Conservation (phyloP, 2,888 invertebrate species). For the Agonum fuliginosum region DNA sequence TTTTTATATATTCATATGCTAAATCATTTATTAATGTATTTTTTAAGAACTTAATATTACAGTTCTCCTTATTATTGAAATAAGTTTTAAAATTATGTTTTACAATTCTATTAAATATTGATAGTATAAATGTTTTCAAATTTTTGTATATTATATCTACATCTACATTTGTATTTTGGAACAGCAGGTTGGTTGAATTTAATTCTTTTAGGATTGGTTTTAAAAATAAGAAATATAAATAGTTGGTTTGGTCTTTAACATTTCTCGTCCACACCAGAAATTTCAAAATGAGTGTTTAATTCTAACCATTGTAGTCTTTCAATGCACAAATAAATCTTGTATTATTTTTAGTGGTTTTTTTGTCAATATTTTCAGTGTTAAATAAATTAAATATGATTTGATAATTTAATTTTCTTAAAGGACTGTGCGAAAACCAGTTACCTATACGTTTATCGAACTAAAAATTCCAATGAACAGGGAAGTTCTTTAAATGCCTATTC, state of each 20-base stretch:
- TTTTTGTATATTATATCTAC: conserved; percentile 60
- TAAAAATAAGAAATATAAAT: conserved; percentile 63
- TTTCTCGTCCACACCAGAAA: conserved; percentile 54
- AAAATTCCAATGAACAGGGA: conserved; percentile 63
- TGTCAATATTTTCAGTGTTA: conserved; percentile 49
- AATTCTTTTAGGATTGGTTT: conserved; percentile 62
- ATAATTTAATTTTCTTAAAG: conserved; percentile 52
- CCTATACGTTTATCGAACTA: conserved; percentile 64
- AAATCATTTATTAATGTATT: conserved; percentile 1
- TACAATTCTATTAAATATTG: conserved; percentile 56
- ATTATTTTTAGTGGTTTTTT: conserved; percentile 49
- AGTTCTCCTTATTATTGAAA: background rate
- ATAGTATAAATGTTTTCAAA: conserved; percentile 55
- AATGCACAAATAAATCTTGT: conserved; percentile 62
- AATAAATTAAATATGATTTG: conserved; percentile 61
- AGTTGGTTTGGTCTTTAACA: conserved; percentile 62
- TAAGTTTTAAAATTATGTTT: conserved; percentile 40
- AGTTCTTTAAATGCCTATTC: conserved; percentile 63
- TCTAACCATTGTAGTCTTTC: conserved; percentile 64
- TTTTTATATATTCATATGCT: background rate
- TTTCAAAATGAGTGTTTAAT: conserved; percentile 62
- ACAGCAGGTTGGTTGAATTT: conserved; percentile 60
- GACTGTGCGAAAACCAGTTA: conserved; percentile 65
- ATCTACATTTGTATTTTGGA: conserved; percentile 62
- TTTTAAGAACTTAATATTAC: background rate